A percentile compares a stretch with the other conserved stretches of the same genome.
Conservation (phyloP, 2,797 vertebrate species). For the Arctocebus calabarensis region DNA sequence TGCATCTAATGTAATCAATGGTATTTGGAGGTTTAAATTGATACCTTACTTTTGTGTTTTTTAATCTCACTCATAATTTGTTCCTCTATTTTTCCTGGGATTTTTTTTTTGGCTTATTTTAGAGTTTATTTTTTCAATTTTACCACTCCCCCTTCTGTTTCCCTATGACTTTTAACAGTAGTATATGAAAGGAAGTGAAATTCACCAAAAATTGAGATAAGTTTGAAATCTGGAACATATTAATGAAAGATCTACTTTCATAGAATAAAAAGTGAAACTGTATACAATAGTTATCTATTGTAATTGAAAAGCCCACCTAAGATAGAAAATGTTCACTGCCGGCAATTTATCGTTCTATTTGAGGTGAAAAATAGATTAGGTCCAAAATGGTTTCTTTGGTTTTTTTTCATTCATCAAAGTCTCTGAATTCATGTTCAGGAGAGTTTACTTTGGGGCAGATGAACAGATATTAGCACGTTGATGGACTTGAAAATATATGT, state of each 20-base stretch:
- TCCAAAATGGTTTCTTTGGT: neutral
- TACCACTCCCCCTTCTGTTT: neutral
- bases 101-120: neutral
- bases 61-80: neutral
- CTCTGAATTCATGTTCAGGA: constrained; percentile 18
- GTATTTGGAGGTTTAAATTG: neutral
- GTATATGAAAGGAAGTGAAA: neutral
- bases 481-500: neutral
- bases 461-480: neutral
- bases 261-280: neutral
- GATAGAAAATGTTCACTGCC: neutral
- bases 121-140: neutral
- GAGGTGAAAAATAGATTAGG: neutral
- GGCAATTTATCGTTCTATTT: neutral
- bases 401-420: constrained; percentile 46
- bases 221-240: neutral
- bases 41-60: neutral
- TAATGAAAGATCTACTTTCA: neutral
- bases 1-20: neutral
- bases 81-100: neutral
- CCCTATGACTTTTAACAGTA: neutral
- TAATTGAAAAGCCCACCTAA: neutral
- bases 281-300: neutral
- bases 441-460: neutral
- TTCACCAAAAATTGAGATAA: neutral